These are phyloP conservation scores for Synergus japonicus DNA, from an alignment of 2,888 invertebrate genomes.

Conservation along the genomic window DNA sequence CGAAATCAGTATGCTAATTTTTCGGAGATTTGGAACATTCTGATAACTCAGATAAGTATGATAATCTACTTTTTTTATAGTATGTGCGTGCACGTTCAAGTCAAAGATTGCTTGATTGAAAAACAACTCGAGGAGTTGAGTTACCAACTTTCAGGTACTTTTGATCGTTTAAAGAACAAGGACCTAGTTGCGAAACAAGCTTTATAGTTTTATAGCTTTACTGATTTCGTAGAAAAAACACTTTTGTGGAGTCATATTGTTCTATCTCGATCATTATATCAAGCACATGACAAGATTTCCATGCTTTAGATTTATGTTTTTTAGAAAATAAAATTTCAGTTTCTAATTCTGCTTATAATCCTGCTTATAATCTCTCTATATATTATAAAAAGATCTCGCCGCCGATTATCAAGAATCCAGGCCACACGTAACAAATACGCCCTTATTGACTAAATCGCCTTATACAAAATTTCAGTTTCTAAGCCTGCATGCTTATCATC, in stretches of 20 bases:
- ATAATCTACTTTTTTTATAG: conserved; percentile 33
- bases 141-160: not conserved
- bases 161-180: conserved; percentile 1
- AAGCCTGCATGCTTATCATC: too few species aligned
- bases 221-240: not conserved
- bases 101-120: conserved; percentile 27
- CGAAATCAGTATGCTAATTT: conserved; percentile 35
- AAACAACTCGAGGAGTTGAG: conserved; percentile 2
- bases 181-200: not conserved
- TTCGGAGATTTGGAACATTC: not conserved
- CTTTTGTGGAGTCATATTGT: conserved; percentile 4
- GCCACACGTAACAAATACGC: too few species aligned
- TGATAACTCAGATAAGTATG: conserved; percentile 34
- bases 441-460: too few species aligned
- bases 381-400: too few species aligned
- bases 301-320: not conserved
- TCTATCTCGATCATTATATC: not conserved
- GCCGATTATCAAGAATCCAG: too few species aligned
- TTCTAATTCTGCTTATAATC: too few species aligned
- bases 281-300: conserved; percentile 7
- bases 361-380: too few species aligned
- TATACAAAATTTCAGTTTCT: not conserved
- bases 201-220: not conserved
- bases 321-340: not conserved
- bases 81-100: conserved; percentile 16